Evolutionary conservation across 1,140 invertebrate genomes (phyloP).

Genomic region (Vanessa tameamea): DNA sequence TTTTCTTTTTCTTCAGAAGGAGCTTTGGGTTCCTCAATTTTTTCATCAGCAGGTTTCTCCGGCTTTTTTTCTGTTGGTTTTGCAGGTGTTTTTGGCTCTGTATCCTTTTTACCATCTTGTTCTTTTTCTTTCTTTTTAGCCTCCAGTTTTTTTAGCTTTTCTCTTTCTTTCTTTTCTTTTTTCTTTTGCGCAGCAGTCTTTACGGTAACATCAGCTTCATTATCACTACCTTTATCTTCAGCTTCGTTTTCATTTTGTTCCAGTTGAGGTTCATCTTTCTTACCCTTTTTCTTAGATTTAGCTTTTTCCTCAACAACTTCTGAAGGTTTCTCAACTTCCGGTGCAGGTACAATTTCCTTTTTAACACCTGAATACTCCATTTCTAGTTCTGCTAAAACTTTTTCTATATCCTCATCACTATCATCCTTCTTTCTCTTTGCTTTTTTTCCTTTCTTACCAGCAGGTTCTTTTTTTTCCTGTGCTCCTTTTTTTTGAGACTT

Average conservation of each 20-base stretch:
- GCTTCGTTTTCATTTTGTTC: slow-evolving; percentile 75
- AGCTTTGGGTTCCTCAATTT: slow-evolving; percentile 52
- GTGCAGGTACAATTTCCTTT: slow-evolving; percentile 65
- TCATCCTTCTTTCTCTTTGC: slow-evolving; percentile 87
- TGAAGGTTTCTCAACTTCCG: slow-evolving; percentile 69
- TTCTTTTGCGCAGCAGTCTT: slow-evolving; percentile 93
- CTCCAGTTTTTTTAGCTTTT: slow-evolving; percentile 88
- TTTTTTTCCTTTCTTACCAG: slow-evolving; percentile 86
- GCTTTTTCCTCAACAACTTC: slow-evolving; percentile 78
- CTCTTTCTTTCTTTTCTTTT: slow-evolving; percentile 92
- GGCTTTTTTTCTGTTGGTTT: slow-evolving; percentile 52
- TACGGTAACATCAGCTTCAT: slow-evolving; percentile 83
- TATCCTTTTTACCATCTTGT: slow-evolving; percentile 65
- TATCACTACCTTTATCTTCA: slow-evolving; percentile 78
- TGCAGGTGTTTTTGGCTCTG: slow-evolving; percentile 57
- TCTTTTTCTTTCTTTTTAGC: slow-evolving; percentile 82
- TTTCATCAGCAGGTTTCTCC: slow-evolving; percentile 63
- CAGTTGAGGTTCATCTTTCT: slow-evolving; percentile 74
- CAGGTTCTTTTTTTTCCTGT: slow-evolving; percentile 81
- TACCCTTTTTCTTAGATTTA: slow-evolving; percentile 76
- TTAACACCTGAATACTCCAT: slow-evolving; percentile 87
- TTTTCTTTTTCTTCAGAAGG: slow-evolving; percentile 39
- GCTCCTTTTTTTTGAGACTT: slow-evolving; percentile 75
- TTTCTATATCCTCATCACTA: slow-evolving; percentile 92
- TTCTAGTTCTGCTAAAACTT: slow-evolving; percentile 90